Evolutionary conservation across 2,888 invertebrate species (phyloP).

Genomic region (Ceramica pisi): DNA sequence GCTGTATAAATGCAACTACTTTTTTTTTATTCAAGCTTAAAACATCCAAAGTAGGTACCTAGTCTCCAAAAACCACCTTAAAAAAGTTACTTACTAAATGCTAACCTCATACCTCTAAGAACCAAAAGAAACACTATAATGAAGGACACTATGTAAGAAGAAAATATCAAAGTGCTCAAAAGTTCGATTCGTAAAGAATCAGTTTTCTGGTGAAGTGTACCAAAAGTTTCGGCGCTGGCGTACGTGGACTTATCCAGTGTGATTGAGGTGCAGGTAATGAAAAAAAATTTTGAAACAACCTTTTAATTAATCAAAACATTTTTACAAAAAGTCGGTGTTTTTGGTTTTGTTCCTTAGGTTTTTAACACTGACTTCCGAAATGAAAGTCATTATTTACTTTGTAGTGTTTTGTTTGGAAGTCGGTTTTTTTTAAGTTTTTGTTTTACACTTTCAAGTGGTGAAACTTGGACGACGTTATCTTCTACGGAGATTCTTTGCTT

Average conservation of each 20-base stretch:
- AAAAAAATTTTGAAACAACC: too few species aligned
- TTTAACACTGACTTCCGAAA: too few species aligned
- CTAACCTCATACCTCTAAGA: slow-evolving; percentile 14
- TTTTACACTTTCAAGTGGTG: too few species aligned
- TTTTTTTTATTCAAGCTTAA: not conserved
- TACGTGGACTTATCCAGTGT: slow-evolving; percentile 94
- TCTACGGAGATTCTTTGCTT: too few species aligned
- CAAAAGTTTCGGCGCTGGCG: slow-evolving; percentile 92
- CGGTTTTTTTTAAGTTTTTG: too few species aligned
- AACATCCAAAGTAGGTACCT: not conserved
- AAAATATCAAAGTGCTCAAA: slow-evolving; percentile 40
- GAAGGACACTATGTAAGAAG: slow-evolving; percentile 20
- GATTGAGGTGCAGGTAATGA: slow-evolving; percentile 93
- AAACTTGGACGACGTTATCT: too few species aligned
- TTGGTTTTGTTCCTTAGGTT: too few species aligned
- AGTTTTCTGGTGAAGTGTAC: slow-evolving; percentile 74
- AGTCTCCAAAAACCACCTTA: not conserved
- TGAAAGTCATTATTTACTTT: too few species aligned
- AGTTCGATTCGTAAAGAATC: slow-evolving; percentile 20
- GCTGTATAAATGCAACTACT: not conserved
- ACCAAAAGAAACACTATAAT: not conserved
- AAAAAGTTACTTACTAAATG: not conserved
- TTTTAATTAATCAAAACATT: too few species aligned
- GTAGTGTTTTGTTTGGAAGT: too few species aligned
- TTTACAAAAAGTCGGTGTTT: too few species aligned